Evolutionary conservation across 2,797 vertebrate species (phyloP), one percentile per base, ranked within the genome.

Genomic region (Tenualosa thibaudeaui): DNA sequence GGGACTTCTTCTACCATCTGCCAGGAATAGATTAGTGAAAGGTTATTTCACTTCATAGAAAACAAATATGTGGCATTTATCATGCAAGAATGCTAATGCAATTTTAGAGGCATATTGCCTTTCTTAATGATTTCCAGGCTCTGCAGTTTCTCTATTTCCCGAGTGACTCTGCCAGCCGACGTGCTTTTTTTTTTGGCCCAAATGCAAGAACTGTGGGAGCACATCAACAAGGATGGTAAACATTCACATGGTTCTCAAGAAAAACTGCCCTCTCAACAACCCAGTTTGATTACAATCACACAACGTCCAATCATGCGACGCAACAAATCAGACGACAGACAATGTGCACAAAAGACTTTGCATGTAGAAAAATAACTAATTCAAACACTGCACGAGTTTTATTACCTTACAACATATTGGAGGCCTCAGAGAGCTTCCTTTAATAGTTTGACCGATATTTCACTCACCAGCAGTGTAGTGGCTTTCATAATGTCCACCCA

Each of bases 41-140:
- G 82, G 88, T 84, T 89, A 81, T 84, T 88, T 89, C 82, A 82
- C 51, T 87, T 83, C 82, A 81, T 84, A 85, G 85, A 90, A 89
- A 90, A 90, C 81, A 92, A 92, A 90, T 86, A 84, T 83, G 86
- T 90, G 46, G 56, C 60, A 92, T 93, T 91, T 92, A 92, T 92
- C 92, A 94, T 93, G 90, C 91, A 92, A 87, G 83, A 90, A 90
- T n/a, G 78, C 89, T 92, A 91, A 93, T 92, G 90, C 88, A 92
- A 91, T 93, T 93, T 92, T 87, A 86, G 87, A 43, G 84, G 88
- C 83, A 91, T 93, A 92, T 93, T 93, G 92, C 90, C 91, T 93
- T 92, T 89, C 86, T 86, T 91, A 92, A 94, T 92, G 89, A 93
- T 88, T 89, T 89, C 89, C 84, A 84, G 88, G 89, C 85, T 86